Conservation (phyloP, 1,140 invertebrate genomes). For the Melitaea cinxia region DNA sequence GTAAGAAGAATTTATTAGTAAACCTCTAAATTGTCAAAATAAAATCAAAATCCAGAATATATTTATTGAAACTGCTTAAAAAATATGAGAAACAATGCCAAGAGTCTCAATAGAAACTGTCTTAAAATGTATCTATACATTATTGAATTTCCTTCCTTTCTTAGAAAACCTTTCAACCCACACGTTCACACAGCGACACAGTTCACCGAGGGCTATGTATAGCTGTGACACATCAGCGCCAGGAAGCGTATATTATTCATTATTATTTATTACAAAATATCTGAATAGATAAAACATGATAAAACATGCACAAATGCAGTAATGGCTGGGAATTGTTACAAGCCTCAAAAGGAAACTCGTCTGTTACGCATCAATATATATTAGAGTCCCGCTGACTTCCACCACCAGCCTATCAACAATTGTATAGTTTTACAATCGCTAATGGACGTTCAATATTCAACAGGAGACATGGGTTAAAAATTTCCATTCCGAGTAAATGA, state of each 20-base stretch:
- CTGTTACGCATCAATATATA: slow-evolving; percentile 8
- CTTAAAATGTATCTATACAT: not conserved
- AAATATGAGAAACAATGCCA: too few species aligned
- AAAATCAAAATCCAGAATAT: too few species aligned
- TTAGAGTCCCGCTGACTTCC: slow-evolving; percentile 12
- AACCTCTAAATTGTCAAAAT: too few species aligned
- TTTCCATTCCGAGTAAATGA: slow-evolving; percentile 24
- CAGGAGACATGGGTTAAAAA: slow-evolving; percentile 16
- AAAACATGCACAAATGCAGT: slow-evolving; percentile 10
- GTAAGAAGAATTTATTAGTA: too few species aligned
- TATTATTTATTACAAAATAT: slow-evolving; percentile 8
- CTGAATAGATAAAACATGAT: slow-evolving; percentile 3
- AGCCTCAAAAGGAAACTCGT: slow-evolving; percentile 31
- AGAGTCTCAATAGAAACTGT: too few species aligned
- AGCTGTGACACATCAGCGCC: not conserved
- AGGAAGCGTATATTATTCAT: not conserved
- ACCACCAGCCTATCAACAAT: not conserved
- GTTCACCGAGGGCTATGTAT: not conserved
- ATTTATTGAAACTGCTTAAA: too few species aligned
- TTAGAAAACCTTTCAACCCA: not conserved
- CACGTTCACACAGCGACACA: not conserved
- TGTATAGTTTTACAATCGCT: not conserved
- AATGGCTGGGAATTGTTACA: slow-evolving; percentile 26
- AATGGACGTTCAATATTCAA: slow-evolving; percentile 31
- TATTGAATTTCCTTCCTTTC: not conserved